These are phyloP conservation scores for Pseudobourletiella spinata DNA, from an alignment of 1,140 invertebrate species.

Conservation along the genomic window DNA sequence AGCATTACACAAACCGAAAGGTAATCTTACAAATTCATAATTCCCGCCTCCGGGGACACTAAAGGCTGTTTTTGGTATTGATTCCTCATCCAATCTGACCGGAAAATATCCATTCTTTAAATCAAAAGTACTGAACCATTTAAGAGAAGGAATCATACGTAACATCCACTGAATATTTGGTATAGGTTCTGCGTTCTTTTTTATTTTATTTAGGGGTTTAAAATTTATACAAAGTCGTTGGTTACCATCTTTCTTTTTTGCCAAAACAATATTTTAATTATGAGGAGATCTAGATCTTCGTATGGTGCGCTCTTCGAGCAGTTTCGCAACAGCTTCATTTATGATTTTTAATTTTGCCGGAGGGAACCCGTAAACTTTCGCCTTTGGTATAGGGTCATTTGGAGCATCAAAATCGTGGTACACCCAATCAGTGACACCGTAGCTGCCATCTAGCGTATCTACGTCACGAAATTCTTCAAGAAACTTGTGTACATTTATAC, in stretches of 20 bases:
- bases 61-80: slow-evolving; percentile 42
- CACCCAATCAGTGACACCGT: background rate
- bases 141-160: slow-evolving; percentile 6
- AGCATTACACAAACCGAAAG: slow-evolving; percentile 41
- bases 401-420: slow-evolving; percentile 16
- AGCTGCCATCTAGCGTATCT: background rate
- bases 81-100: slow-evolving; percentile 37
- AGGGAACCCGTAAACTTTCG: background rate
- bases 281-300: slow-evolving; percentile 7
- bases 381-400: background rate
- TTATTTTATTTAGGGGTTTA: slow-evolving; percentile 10
- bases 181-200: slow-evolving; percentile 20
- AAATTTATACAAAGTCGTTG: slow-evolving; percentile 11
- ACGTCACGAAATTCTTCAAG: slow-evolving; percentile 13
- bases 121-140: slow-evolving; percentile 10
- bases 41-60: slow-evolving; percentile 34
- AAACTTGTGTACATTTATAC: slow-evolving; percentile 7
- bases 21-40: slow-evolving; percentile 39
- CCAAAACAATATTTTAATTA: slow-evolving; percentile 12
- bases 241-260: slow-evolving; percentile 12
- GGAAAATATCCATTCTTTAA: slow-evolving; percentile 13
- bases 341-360: slow-evolving; percentile 15
- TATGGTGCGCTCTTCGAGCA: slow-evolving; percentile 15
- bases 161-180: slow-evolving; percentile 18
- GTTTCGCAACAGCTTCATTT: slow-evolving; percentile 3